These are phyloP conservation scores for Malachius bipustulatus DNA, from an alignment of 2,888 invertebrate species.

Conservation along the genomic window DNA sequence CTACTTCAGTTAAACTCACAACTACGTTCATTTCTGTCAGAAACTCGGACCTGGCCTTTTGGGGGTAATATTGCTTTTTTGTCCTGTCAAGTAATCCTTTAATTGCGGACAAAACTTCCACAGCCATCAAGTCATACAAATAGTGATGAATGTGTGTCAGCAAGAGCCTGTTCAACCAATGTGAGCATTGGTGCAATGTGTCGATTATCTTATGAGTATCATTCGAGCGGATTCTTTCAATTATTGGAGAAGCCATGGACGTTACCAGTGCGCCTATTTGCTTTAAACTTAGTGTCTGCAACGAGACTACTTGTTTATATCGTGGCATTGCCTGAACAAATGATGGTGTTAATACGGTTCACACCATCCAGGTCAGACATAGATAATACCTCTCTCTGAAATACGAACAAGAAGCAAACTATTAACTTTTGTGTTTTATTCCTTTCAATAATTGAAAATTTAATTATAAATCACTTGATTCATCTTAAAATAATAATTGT, in stretches of 20 bases:
- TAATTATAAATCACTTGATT: too few species aligned
- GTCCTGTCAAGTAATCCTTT: slow-evolving; percentile 52
- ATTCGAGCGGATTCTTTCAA: slow-evolving; percentile 40
- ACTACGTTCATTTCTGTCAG: slow-evolving; percentile 59
- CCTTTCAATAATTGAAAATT: too few species aligned
- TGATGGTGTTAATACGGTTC: slow-evolving; percentile 15
- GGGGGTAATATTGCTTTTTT: slow-evolving; percentile 48
- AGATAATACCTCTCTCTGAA: too few species aligned
- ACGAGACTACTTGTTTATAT: slow-evolving; percentile 32
- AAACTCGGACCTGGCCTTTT: slow-evolving; percentile 51
- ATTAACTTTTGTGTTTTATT: too few species aligned
- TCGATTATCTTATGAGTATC: slow-evolving; percentile 29
- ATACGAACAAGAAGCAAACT: too few species aligned
- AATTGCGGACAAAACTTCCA: slow-evolving; percentile 48
- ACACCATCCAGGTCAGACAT: too few species aligned
- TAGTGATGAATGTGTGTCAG: slow-evolving; percentile 56
- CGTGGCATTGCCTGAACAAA: slow-evolving; percentile 35
- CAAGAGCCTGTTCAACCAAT: slow-evolving; percentile 44
- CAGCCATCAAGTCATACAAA: slow-evolving; percentile 53
- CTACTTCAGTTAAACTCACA: slow-evolving; percentile 53
- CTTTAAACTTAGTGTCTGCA: slow-evolving; percentile 48
- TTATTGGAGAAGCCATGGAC: slow-evolving; percentile 45
- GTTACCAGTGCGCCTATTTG: slow-evolving; percentile 54
- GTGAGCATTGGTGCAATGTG: slow-evolving; percentile 40
- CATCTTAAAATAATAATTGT: too few species aligned